Conservation (phyloP, 1,140 invertebrate species). For the Lordiphosa stackelbergi region DNA sequence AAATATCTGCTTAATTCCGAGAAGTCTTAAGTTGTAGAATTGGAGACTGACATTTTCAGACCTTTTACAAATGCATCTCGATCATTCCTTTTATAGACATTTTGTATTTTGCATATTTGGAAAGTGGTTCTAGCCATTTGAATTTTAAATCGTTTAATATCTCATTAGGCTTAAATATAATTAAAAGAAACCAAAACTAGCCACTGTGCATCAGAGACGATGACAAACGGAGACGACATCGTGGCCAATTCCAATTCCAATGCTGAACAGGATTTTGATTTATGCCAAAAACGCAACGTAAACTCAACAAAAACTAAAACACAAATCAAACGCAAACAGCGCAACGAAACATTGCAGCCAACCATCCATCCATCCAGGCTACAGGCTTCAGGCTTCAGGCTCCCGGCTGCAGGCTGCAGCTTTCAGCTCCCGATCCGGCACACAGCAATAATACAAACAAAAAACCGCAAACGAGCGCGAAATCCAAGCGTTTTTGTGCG, state of each 20-base stretch:
- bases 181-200: no score
- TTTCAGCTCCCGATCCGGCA: slow-evolving; percentile 2
- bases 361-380: slow-evolving; percentile 26
- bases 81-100: no score
- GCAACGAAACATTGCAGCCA: slow-evolving; percentile 71
- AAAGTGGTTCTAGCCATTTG: no score
- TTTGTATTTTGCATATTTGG: no score
- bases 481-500: slow-evolving; percentile 62
- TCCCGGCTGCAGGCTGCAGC: slow-evolving; percentile 14
- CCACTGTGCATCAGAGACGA: slow-evolving; percentile 9
- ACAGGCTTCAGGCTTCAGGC: slow-evolving; percentile 12
- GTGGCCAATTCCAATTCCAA: slow-evolving; percentile 28
- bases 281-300: slow-evolving; percentile 49
- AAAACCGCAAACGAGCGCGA: slow-evolving; percentile 52
- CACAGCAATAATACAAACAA: slow-evolving; percentile 12
- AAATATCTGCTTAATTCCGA: no score
- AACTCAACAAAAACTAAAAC: slow-evolving; percentile 56
- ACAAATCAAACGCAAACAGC: slow-evolving; percentile 72
- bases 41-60: no score
- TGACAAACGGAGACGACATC: slow-evolving; percentile 33
- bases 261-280: slow-evolving; percentile 67
- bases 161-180: no score
- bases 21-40: no score
- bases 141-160: no score
- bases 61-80: no score